A percentile compares a stretch with the other conserved stretches of the same genome.
phyloP scores from a whole-genome alignment of 2,888 invertebrate species.

The Ectobius pallidus region DNA sequence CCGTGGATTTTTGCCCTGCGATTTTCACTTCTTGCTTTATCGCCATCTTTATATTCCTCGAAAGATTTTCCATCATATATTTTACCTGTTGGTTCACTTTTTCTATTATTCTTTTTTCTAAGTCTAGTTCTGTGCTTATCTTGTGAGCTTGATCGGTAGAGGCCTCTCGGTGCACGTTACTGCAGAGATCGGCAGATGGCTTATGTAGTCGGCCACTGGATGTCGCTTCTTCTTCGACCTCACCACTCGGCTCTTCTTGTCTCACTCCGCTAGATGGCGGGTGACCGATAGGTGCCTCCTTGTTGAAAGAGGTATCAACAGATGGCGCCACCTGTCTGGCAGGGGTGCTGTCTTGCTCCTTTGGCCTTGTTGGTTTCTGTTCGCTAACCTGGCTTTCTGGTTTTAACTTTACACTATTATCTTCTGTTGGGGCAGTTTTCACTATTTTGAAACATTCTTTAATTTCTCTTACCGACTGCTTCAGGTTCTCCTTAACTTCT shows the following conservation, averaged over 20 bases:
- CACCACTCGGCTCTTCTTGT: too few relatives aligned
- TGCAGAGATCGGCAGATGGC: background rate
- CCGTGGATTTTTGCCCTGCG: background rate
- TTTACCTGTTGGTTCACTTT: background rate
- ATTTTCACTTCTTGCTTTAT: background rate
- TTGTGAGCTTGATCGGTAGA: background rate
- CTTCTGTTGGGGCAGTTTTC: background rate
- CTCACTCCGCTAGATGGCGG: too few relatives aligned
- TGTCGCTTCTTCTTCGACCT: background rate
- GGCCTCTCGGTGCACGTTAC: background rate
- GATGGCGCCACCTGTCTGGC: background rate
- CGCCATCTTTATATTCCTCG: background rate
- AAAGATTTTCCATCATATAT: background rate
- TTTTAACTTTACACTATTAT: background rate
- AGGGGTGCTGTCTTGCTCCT: background rate
- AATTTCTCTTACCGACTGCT: background rate
- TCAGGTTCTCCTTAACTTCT: background rate
- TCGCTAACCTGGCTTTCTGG: background rate
- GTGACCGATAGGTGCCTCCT: too few relatives aligned
- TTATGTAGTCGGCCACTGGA: background rate
- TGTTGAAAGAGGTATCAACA: too few relatives aligned
- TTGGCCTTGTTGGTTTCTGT: background rate
- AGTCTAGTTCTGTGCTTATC: background rate
- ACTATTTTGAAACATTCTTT: background rate
- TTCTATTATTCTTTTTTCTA: background rate